Conservation (phyloP, 1,140 invertebrate genomes). For the Bombus breviceps region DNA sequence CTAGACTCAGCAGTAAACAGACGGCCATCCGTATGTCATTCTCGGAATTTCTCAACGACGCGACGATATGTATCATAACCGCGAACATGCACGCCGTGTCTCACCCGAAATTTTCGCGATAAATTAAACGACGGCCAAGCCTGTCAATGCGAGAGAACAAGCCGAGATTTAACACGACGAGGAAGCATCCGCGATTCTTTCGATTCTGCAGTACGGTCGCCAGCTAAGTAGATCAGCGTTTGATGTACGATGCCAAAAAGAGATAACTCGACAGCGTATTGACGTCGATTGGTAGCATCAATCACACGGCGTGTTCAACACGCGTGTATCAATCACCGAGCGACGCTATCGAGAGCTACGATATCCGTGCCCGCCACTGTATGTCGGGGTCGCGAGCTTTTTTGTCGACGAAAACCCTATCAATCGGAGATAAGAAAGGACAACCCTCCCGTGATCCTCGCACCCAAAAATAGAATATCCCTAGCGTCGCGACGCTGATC, state of each 20-base stretch:
- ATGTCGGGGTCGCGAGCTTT: constrained; percentile 46
- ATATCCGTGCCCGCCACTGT: constrained; percentile 40
- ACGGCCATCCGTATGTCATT: no score
- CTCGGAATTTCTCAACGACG: no score
- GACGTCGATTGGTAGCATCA: constrained; percentile 80
- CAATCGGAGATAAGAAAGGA: constrained; percentile 63
- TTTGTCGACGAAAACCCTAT: constrained; percentile 59
- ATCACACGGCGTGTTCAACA: constrained; percentile 77
- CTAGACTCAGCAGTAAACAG: no score
- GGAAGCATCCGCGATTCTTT: neutral
- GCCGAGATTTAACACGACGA: neutral
- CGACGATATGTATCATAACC: no score
- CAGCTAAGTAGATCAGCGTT: constrained; percentile 61
- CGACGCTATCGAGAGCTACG: constrained; percentile 64
- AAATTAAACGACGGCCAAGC: constrained; percentile 6
- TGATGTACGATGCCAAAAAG: constrained; percentile 64
- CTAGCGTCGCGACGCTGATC: neutral
- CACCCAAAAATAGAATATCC: constrained; percentile 27
- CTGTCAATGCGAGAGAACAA: no score
- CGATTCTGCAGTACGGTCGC: constrained; percentile 17
- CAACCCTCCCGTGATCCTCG: neutral
- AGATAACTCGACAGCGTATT: constrained; percentile 79
- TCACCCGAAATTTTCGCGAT: constrained; percentile 10
- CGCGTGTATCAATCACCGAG: constrained; percentile 79
- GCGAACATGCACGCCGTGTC: no score